Evolutionary conservation across 23 tunicate genomes (phyloP), one percentile per base, ranked within the genome.

Genomic region (Botrylloides violaceus): DNA sequence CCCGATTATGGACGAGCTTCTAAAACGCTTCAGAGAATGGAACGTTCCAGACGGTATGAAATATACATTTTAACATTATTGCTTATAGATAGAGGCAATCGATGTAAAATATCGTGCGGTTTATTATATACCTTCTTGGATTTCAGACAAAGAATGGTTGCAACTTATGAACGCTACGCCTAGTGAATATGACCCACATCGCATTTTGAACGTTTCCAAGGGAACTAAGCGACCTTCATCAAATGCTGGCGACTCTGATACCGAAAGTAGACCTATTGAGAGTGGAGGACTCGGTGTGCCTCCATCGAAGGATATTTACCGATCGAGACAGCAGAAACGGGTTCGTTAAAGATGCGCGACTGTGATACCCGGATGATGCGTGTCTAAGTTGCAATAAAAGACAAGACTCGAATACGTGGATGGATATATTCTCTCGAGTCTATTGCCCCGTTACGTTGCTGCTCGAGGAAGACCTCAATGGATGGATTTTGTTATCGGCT

Each of bases 81-180:
- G n/a, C n/a, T n/a, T n/a, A n/a, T n/a, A n/a, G n/a, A n/a, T 15
- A 15, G 56, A 15, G 56, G 19, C 56, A 19, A 15, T 48, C 56
- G 56, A 48, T 48, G 15, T 15, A 15, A 20, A 9, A 18, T 25
- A 15, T 22, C 9, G 20, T 21, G 65, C 12, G 20, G 20, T 15
- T 60, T 60, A 9, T 12, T 21, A 18, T 15, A 12, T 9, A 60
- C 22, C 9, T 60, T 19, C 20, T 60, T 21, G 23, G 65, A 60
- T 60, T 30, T 29, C 85, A 90, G 97, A 90, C 36, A 83, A 90
- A 73, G 97, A 90, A 53, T 90, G 97, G 97, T 29, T 83, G 71
- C 74, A 83, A 35, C 60, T 60, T 21, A 85, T 90, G 15, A 80
- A 90, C 68, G 21, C 77, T 28, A 63, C 65, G 34, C 39, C 70